These are phyloP conservation scores for Puntigrus tetrazona DNA, from an alignment of 2,113 vertebrate species.

Conservation along the genomic window DNA sequence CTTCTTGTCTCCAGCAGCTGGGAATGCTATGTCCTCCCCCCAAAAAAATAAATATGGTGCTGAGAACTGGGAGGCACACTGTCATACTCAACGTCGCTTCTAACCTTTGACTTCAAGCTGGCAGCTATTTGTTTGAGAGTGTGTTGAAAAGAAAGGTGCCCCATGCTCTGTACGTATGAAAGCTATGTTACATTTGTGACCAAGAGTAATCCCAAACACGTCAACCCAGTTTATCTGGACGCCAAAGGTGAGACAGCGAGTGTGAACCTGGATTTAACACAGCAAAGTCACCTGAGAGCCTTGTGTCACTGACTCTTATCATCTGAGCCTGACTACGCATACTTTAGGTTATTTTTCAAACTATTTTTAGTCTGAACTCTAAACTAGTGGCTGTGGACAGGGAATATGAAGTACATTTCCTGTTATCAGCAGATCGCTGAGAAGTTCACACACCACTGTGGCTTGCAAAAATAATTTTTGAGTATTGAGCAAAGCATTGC, in stretches of 20 bases:
- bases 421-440: neutral
- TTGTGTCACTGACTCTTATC: conserved; percentile 11
- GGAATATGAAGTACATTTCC: neutral
- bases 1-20: conserved; percentile 42
- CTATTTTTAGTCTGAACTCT: neutral
- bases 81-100: conserved; percentile 8
- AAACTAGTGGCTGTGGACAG: neutral
- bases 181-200: neutral
- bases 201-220: neutral
- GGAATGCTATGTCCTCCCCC: conserved; percentile 25
- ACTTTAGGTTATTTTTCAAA: conserved; percentile 4
- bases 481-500: neutral
- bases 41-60: neutral
- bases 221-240: conserved; percentile 5
- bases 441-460: neutral
- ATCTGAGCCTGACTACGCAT: neutral
- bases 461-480: neutral
- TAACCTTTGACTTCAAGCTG: conserved; percentile 40
- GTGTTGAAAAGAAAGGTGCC: conserved; percentile 14
- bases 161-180: conserved; percentile 6
- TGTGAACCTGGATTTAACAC: neutral
- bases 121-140: conserved; percentile 52
- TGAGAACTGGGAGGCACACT: conserved; percentile 9
- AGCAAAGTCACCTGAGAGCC: neutral
- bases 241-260: neutral